Conservation (phyloP, 2,113 vertebrate genomes). For the Ranitomeya imitator region DNA sequence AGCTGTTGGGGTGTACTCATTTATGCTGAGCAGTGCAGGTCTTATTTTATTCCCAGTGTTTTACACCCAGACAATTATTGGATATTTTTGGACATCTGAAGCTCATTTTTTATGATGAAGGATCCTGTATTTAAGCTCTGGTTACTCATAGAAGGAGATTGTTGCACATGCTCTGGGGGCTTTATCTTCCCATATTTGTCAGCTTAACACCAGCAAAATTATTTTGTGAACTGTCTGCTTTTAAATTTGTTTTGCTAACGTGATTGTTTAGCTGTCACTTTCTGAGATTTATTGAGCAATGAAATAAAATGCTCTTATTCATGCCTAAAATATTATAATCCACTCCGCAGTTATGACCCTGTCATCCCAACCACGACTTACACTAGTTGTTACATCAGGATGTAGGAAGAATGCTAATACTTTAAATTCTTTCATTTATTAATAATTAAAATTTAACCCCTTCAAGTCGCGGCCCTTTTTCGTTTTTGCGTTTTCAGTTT, state of each 20-base stretch:
- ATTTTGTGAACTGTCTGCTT: slow-evolving; percentile 57
- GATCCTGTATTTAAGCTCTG: slow-evolving; percentile 41
- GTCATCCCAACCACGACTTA: neutral
- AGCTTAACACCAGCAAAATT: slow-evolving; percentile 74
- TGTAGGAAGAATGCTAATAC: no score
- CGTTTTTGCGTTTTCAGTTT: no score
- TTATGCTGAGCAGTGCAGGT: no score
- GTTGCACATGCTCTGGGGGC: slow-evolving; percentile 74
- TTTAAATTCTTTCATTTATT: no score
- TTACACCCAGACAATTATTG: neutral
- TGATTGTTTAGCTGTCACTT: slow-evolving; percentile 51
- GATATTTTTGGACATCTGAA: neutral
- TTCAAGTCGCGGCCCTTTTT: no score
- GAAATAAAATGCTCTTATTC: slow-evolving; percentile 15
- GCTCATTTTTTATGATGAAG: neutral
- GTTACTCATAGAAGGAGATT: slow-evolving; percentile 75
- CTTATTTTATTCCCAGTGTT: neutral
- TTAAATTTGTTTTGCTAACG: slow-evolving; percentile 59
- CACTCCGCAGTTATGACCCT: neutral
- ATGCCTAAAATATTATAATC: slow-evolving; percentile 16
- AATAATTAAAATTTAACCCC: no score
- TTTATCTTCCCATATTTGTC: slow-evolving; percentile 81
- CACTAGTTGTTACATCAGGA: no score
- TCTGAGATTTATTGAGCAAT: slow-evolving; percentile 12
- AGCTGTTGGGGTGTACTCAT: no score